These are phyloP conservation scores for Agrotis clavis DNA, from an alignment of 2,888 invertebrate species.

Conservation along the genomic window DNA sequence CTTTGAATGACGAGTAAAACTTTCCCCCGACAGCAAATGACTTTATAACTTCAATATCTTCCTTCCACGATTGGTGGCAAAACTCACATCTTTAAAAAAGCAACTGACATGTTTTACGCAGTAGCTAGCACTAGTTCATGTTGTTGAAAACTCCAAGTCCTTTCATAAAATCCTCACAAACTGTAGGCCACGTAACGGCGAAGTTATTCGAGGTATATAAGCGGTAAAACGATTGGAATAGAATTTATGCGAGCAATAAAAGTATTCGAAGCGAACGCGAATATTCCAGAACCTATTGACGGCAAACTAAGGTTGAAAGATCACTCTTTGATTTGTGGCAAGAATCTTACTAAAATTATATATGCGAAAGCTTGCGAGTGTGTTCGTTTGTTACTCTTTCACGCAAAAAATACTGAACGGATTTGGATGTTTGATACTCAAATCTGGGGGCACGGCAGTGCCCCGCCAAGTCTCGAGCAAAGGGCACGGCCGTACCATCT, in stretches of 20 bases:
- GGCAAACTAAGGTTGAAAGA: constrained; percentile 19
- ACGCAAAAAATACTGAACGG: too few relatives aligned
- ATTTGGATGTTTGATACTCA: too few relatives aligned
- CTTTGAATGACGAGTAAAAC: not conserved
- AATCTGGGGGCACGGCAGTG: too few relatives aligned
- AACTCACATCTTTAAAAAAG: not conserved
- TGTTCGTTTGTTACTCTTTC: too few relatives aligned
- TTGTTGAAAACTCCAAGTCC: constrained; percentile 48
- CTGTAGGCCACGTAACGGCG: constrained; percentile 20
- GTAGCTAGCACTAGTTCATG: constrained; percentile 12
- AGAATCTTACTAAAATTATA: too few relatives aligned
- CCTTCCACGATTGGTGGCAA: not conserved
- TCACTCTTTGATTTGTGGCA: not conserved
- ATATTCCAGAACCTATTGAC: constrained; percentile 27
- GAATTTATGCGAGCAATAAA: constrained; percentile 59
- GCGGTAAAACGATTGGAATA: constrained; percentile 46
- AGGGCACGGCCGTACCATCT: too few relatives aligned
- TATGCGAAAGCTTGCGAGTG: not conserved
- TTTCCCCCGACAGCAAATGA: not conserved
- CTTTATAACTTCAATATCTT: not conserved
- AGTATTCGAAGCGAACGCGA: constrained; percentile 35
- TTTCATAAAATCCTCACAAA: constrained; percentile 42
- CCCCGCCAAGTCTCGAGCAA: too few relatives aligned
- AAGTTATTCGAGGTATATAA: constrained; percentile 46
- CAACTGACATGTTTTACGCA: not conserved